Conservation (phyloP, 2,113 vertebrate species). For the Brachirus orientalis region DNA sequence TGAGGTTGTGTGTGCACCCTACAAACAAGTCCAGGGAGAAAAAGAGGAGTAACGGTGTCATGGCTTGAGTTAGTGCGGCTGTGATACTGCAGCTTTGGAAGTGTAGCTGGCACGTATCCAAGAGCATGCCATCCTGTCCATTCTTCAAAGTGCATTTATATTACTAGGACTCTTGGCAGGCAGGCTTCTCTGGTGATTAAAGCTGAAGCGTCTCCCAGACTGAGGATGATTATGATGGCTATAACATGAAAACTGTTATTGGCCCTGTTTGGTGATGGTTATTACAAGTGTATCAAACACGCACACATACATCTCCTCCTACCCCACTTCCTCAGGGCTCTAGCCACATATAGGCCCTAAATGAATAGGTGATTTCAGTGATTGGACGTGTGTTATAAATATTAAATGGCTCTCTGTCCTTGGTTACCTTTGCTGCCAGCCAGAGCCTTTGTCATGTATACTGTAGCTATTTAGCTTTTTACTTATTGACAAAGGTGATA, state of each 20-base stretch:
- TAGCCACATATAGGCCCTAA: conserved; percentile 40
- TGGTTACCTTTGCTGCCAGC: conserved; percentile 76
- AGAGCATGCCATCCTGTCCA: conserved; percentile 70
- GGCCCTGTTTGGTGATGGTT: conserved; percentile 79
- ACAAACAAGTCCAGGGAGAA: conserved; percentile 48
- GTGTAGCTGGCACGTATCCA: conserved; percentile 76
- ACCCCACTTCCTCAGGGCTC: conserved; percentile 27
- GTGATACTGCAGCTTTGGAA: conserved; percentile 78
- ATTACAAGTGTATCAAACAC: conserved; percentile 72
- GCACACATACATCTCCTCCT: conserved; percentile 59
- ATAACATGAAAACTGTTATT: conserved; percentile 80
- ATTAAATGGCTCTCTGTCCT: conserved; percentile 74
- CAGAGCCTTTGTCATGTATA: conserved; percentile 66
- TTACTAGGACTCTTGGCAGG: conserved; percentile 76
- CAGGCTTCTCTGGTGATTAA: conserved; percentile 66
- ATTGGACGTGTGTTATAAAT: conserved; percentile 74
- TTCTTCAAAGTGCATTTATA: conserved; percentile 83
- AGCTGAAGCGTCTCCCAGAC: conserved; percentile 74
- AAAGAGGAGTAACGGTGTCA: conserved; percentile 47
- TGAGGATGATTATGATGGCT: conserved; percentile 78
- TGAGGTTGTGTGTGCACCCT: conserved; percentile 17
- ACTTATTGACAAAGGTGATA: conserved; percentile 69
- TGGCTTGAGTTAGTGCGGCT: conserved; percentile 74
- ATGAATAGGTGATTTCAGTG: conserved; percentile 71
- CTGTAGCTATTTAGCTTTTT: conserved; percentile 60